phyloP scores from a whole-genome alignment of 2,797 vertebrate genomes.

The Crossoptilon crossoptilon region DNA sequence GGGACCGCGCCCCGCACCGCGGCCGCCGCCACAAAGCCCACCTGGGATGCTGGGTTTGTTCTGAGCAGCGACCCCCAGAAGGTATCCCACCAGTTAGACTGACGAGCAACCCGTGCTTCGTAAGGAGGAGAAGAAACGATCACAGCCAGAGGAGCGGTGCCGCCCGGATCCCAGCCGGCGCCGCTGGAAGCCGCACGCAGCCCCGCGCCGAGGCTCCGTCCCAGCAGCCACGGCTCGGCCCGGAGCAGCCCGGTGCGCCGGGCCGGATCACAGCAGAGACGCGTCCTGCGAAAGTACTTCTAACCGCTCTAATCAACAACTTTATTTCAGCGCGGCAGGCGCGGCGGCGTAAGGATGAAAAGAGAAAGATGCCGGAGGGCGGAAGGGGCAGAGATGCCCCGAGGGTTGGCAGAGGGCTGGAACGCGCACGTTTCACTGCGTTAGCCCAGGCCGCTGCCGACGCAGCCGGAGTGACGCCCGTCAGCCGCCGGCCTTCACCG shows the following conservation, averaged over 20 bases:
- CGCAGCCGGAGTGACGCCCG: neutral
- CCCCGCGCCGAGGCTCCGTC: neutral
- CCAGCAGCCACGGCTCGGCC: neutral
- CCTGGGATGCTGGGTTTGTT: neutral
- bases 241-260: neutral
- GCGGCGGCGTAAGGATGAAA: accelerated
- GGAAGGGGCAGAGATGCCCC: neutral
- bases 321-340: neutral
- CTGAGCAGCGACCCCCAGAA: neutral
- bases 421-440: accelerated
- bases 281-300: accelerated
- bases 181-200: neutral
- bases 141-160: neutral
- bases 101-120: neutral
- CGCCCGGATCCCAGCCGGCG: too few relatives aligned
- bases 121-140: neutral
- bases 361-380: neutral
- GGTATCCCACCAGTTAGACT: neutral
- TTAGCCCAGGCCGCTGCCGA: neutral
- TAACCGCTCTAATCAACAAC: neutral
- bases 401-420: neutral
- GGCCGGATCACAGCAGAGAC: neutral
- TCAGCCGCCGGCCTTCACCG: neutral
- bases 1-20: too few relatives aligned
- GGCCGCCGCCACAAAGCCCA: neutral